A percentile compares a stretch with the other conserved stretches of the same genome.
Evolutionary conservation across 2,797 vertebrate species (phyloP).

Genomic region (Sebastes itinus): DNA sequence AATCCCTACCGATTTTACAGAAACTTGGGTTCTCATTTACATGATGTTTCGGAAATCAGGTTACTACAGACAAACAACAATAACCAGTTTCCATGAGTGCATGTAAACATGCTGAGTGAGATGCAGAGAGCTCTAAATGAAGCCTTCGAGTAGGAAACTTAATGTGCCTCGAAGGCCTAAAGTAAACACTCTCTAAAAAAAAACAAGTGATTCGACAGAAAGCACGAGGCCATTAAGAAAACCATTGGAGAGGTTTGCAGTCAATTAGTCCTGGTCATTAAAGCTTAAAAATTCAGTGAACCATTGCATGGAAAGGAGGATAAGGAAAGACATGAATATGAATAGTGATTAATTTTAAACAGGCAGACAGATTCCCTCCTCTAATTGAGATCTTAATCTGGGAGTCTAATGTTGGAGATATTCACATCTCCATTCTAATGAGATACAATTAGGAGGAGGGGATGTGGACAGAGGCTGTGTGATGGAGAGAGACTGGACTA

Average conservation of each 20-base stretch:
- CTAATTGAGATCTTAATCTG: slow-evolving; percentile 72
- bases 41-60: not conserved
- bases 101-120: slow-evolving; percentile 8
- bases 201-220: slow-evolving; percentile 35
- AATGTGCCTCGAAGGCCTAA: slow-evolving; percentile 20
- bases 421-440: slow-evolving; percentile 63
- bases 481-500: slow-evolving; percentile 22
- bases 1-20: not conserved
- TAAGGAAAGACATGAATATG: slow-evolving; percentile 53
- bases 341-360: slow-evolving; percentile 54
- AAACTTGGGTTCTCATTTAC: not conserved
- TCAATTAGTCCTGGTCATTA: slow-evolving; percentile 64
- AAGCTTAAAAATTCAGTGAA: slow-evolving; percentile 51
- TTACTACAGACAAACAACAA: slow-evolving; percentile 1
- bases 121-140: slow-evolving; percentile 21
- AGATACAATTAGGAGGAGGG: slow-evolving; percentile 71
- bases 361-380: slow-evolving; percentile 40
- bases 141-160: slow-evolving; percentile 9
- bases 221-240: slow-evolving; percentile 53
- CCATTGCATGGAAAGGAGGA: slow-evolving; percentile 27
- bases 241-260: slow-evolving; percentile 44
- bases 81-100: not conserved
- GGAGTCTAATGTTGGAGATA: slow-evolving; percentile 61
- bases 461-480: slow-evolving; percentile 31
- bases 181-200: slow-evolving; percentile 29